These are phyloP conservation scores for Girardinichthys multiradiatus DNA, from an alignment of 2,113 vertebrate genomes.

Conservation along the genomic window DNA sequence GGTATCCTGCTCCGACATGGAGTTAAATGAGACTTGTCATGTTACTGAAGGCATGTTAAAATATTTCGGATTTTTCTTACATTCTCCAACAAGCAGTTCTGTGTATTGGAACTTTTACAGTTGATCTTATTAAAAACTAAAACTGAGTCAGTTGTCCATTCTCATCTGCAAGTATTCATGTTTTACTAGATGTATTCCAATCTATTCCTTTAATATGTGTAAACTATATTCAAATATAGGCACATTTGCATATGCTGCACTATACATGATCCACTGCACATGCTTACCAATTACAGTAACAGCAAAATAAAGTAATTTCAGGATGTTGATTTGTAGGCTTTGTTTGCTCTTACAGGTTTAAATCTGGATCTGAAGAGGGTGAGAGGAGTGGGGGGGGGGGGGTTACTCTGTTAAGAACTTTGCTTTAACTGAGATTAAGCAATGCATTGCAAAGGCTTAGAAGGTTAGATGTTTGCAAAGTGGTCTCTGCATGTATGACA, in stretches of 20 bases:
- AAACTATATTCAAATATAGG: background rate
- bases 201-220: background rate
- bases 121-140: background rate
- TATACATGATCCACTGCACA: background rate
- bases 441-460: slow-evolving; percentile 14
- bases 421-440: slow-evolving; percentile 40
- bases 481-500: background rate
- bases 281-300: background rate
- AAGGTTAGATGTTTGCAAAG: slow-evolving; percentile 26
- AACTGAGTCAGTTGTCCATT: background rate
- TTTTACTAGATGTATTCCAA: background rate
- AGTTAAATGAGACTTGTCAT: too few relatives aligned
- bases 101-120: background rate
- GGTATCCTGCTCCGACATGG: too few relatives aligned
- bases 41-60: background rate
- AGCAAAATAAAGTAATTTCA: slow-evolving; percentile 6
- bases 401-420: slow-evolving; percentile 33
- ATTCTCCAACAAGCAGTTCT: background rate
- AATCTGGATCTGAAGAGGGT: background rate
- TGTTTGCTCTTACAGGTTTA: background rate
- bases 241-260: background rate
- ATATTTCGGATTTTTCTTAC: background rate
- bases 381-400: background rate
- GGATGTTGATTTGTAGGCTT: slow-evolving; percentile 21
- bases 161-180: background rate